Evolutionary conservation across 2,888 invertebrate species (phyloP), one percentile per base, ranked within the genome.

Genomic region (Metellina segmentata): DNA sequence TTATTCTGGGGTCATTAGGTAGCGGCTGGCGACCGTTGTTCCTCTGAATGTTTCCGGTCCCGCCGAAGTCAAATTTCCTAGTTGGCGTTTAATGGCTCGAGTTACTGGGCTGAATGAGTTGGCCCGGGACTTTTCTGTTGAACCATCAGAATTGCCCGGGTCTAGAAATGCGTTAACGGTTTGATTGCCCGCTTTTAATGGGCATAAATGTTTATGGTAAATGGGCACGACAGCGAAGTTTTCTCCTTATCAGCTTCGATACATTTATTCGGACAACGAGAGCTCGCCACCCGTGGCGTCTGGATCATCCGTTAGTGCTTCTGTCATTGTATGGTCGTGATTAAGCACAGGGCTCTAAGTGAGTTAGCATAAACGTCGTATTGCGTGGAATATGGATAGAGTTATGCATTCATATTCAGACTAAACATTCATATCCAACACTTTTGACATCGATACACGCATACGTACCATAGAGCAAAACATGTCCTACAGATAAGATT

Each of bases 1-100:
- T 87, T 87, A 87, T 87, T 79, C 71, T 53, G 53, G 87, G 79
- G 87, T 87, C 87, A 87, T 87, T 87, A 87, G 87, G 71, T 87
- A 72, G 87, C 78, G 69, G 75, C 85, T 85, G 75, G 49, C 69
- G 53, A 61, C 61, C 70, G 71, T 87, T 87, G 87, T 87, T 79
- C 52, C 72, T 53, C 16, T 70, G 70, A 74, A 79, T 53, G 79
- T 81, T 87, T 87, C 87, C 87, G 87, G 87, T 34, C 51, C 70
- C 70, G 52, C 69, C 52, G 85, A 51, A 61, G 70, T 69, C 48
- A 69, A 77, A 78, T 78, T 86, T 86, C 85, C 85, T 69, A 20
- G 49, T n/a, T 69, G 53, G 34, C 51, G 34, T 81, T 81, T 81
- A 81, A 81, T 81, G 81, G 48, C 61, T 61, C 20, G 61, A 77